These are phyloP conservation scores for Gnathonemus echidnorhynchus DNA, from an alignment of 2,113 vertebrate genomes.

Conservation along the genomic window DNA sequence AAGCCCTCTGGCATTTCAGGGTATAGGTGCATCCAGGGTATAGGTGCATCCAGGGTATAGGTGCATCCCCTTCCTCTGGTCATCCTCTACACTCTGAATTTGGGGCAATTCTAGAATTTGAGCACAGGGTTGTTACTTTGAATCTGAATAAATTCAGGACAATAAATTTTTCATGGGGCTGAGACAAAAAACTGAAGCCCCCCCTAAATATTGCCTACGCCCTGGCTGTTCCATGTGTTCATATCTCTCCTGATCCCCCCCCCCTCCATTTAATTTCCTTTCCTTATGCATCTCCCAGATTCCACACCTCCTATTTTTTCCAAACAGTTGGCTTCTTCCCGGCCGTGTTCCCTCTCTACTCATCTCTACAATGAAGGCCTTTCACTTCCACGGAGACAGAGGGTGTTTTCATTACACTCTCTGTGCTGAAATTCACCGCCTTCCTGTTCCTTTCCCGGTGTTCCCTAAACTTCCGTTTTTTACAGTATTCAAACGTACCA, in stretches of 20 bases:
- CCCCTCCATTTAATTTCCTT: background rate
- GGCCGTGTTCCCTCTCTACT: background rate
- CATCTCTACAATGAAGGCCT: conserved; percentile 24
- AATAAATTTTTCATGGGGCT: background rate
- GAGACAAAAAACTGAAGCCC: background rate
- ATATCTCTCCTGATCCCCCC: background rate
- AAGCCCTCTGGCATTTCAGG: background rate
- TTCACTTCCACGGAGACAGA: conserved; percentile 13
- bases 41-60: background rate
- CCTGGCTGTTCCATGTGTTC: background rate
- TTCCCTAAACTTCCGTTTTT: background rate
- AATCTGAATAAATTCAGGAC: background rate
- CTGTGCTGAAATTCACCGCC: background rate
- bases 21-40: background rate
- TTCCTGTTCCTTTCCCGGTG: background rate
- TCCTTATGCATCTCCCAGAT: conserved; percentile 28
- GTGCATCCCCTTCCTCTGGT: background rate
- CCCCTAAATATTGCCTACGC: background rate
- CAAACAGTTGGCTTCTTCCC: conserved; percentile 21
- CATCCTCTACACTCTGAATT: background rate
- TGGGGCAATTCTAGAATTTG: background rate
- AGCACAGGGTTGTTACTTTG: background rate
- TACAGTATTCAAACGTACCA: background rate
- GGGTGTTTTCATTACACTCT: background rate
- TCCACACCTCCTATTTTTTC: conserved; percentile 15